Percentiles rank a stretch among this genome's conserved stretches.
Conservation (phyloP, 1,140 invertebrate genomes). For the Physella acuta region DNA sequence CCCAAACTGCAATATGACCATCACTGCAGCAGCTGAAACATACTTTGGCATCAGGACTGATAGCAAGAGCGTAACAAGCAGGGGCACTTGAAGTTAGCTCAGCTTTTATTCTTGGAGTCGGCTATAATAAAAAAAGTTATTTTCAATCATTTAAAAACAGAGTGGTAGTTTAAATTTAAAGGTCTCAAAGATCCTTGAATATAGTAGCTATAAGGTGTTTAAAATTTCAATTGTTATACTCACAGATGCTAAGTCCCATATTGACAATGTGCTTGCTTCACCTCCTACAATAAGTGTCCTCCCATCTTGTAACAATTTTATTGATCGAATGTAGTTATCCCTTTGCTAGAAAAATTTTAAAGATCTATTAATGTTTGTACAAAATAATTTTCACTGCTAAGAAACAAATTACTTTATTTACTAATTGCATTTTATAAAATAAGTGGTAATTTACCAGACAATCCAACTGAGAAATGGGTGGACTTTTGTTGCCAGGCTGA, state of each 20-base stretch:
- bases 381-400: too few relatives aligned
- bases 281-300: conserved; percentile 94
- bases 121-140: conserved; percentile 39
- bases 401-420: too few relatives aligned
- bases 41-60: conserved; percentile 93
- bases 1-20: conserved; percentile 94
- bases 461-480: conserved; percentile 85
- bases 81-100: conserved; percentile 95
- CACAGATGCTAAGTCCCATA: conserved; percentile 86
- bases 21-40: conserved; percentile 96
- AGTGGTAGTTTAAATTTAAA: not conserved
- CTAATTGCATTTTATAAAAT: too few relatives aligned
- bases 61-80: conserved; percentile 95
- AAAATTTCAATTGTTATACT: conserved; percentile 27
- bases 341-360: conserved; percentile 67
- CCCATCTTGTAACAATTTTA: conserved; percentile 94
- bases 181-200: not conserved
- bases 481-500: conserved; percentile 76
- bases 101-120: conserved; percentile 78
- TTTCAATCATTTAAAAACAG: not conserved
- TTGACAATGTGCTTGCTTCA: conserved; percentile 91
- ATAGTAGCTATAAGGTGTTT: not conserved
- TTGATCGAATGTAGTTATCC: conserved; percentile 96
- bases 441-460: conserved; percentile 85
- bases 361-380: too few relatives aligned